Base-by-base conservation (phyloP, 2,888 invertebrate species). In the Brassicogethes aeneus region DNA sequence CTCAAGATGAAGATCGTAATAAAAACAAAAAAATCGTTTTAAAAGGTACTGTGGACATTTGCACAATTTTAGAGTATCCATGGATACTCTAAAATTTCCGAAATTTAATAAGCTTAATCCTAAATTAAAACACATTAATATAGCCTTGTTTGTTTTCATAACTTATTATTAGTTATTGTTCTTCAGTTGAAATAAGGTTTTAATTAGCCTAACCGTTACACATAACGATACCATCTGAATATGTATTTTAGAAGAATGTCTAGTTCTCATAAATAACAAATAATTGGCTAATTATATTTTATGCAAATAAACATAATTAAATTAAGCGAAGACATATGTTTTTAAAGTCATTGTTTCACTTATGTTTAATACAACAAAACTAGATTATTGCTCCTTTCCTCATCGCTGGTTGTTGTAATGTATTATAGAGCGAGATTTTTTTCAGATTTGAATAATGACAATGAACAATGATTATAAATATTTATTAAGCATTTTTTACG, bases 271-370 rank as follows among this genome's bases (percentile, higher is more conserved):
- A 15, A 38, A 38, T 33, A 13, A 33, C 13, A 38, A 33, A 33
- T 33, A 38, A 38, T 33, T 3, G 14, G 15, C 39, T 48, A 43
- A 42, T 41, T 46, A 39, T 42, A 48, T 50, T 47, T 50, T 50
- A 52, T 52, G 51, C 44, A 48, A 52, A 52, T 52, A 34, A 30
- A 17, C n/a, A 39, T 45, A 52, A 52, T 52, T 52, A 46, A 50
- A 42, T 50, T 48, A 46, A 43, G 45, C 46, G 50, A 37, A 45
- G 47, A 50, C 51, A 52, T 48, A 42, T 50, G 51, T 52, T 48
- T 40, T 43, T 43, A 34, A 39, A 43, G 36, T 44, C 40, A 13
- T 32, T 32, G 32, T 32, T 32, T 13, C 14, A 32, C 10, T 32
- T 7, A 23, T 23, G 23, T 23, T 23, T 23, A 23, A 10, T 23